phyloP scores from a whole-genome alignment of 2,797 vertebrate species.

The Anguilla obscura region DNA sequence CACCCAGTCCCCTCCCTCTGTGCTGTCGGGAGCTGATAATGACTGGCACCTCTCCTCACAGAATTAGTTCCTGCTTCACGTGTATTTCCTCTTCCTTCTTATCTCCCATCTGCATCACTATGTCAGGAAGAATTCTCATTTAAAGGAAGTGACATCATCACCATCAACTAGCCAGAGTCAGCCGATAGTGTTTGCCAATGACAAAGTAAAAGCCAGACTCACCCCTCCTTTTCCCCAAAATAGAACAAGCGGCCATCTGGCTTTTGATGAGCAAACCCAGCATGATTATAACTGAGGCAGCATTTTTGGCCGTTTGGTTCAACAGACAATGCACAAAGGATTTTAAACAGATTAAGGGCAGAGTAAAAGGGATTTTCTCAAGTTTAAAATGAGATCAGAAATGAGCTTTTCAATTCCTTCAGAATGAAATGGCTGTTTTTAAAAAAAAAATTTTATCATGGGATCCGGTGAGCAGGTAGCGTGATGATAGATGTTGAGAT shows the following conservation, averaged over 20 bases:
- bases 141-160: not conserved
- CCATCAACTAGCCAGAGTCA: not conserved
- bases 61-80: not conserved
- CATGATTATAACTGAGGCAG: not conserved
- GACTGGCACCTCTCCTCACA: not conserved
- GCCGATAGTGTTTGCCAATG: not conserved
- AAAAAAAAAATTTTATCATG: no score
- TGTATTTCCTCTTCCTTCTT: not conserved
- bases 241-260: not conserved
- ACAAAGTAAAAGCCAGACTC: not conserved
- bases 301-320: not conserved
- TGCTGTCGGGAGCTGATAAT: not conserved
- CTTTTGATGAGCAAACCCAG: not conserved
- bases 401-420: not conserved
- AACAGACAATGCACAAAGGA: not conserved
- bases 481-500: no score
- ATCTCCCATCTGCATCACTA: not conserved
- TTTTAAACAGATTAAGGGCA: not conserved
- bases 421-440: not conserved
- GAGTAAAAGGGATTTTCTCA: not conserved
- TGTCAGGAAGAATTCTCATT: not conserved
- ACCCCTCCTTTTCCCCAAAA: not conserved
- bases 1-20: not conserved
- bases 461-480: no score
- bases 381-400: not conserved